A percentile compares a stretch with the other conserved stretches of the same genome.
Evolutionary conservation across 2,113 vertebrate species (phyloP).

Genomic region (Albula glossodonta): DNA sequence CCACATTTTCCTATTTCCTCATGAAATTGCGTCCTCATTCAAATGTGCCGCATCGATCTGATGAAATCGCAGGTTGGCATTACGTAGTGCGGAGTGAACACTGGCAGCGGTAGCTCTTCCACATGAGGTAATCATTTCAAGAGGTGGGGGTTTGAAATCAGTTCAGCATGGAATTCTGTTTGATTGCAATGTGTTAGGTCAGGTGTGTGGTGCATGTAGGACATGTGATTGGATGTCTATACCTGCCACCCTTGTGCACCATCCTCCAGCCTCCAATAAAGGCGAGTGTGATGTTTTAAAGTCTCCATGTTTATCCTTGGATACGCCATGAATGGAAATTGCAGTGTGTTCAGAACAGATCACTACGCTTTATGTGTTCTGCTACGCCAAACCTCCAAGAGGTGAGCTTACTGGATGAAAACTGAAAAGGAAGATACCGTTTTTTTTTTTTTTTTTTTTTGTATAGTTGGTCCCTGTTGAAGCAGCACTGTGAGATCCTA

Average conservation of each 20-base stretch:
- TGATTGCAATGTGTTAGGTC: no score
- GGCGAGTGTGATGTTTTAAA: no score
- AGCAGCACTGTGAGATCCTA: neutral
- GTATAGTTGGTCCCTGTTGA: neutral
- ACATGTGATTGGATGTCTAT: no score
- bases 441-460: no score
- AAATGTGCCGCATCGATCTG: constrained; percentile 34
- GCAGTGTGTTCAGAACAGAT: neutral
- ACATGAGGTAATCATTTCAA: neutral
- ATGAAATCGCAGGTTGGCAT: neutral
- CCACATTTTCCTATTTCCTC: constrained; percentile 52
- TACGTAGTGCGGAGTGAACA: neutral
- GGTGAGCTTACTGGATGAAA: neutral
- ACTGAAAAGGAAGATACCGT: neutral
- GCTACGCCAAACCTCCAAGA: neutral
- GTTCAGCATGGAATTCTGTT: no score
- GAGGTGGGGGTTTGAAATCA: no score
- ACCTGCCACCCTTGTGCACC: no score
- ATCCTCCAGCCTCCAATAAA: no score
- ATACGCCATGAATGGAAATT: neutral
- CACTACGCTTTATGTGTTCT: neutral
- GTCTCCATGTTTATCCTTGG: no score
- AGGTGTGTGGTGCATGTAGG: no score
- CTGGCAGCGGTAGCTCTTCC: neutral
- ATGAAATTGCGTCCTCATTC: constrained; percentile 50